These are phyloP conservation scores for Hydropsyche betteni DNA, from an alignment of 2,888 invertebrate species.

Conservation along the genomic window DNA sequence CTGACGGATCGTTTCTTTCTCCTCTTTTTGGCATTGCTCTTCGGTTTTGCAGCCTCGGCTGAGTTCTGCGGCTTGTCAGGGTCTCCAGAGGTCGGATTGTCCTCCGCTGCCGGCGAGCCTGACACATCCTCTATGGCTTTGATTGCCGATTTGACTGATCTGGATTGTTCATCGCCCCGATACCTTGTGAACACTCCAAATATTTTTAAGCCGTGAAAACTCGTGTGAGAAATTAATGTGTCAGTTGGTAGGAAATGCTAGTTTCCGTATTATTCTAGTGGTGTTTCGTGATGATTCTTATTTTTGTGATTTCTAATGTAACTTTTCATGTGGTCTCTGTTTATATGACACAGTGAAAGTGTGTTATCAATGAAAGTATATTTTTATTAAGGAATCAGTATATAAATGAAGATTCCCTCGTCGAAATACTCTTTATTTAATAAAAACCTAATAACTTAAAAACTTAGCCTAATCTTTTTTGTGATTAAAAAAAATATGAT, in stretches of 20 bases:
- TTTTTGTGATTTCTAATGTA: background rate
- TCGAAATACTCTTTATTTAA: no score
- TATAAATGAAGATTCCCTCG: no score
- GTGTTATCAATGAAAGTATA: no score
- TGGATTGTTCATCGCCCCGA: conserved; percentile 39
- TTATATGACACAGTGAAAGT: no score
- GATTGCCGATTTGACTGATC: background rate
- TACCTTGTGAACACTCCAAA: conserved; percentile 52
- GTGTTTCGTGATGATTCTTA: background rate
- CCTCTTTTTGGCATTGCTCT: background rate
- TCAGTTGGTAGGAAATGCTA: background rate
- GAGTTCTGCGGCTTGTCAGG: background rate
- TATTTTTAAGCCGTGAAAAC: conserved; percentile 51
- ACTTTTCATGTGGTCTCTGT: no score
- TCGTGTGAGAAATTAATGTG: conserved; percentile 31
- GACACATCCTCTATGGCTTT: background rate
- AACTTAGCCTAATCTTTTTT: no score
- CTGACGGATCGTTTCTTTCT: conserved; percentile 36
- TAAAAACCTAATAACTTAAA: no score
- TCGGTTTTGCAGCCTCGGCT: background rate
- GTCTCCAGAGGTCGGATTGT: background rate
- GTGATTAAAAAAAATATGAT: no score
- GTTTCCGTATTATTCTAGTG: background rate
- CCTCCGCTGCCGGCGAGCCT: background rate
- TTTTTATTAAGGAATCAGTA: no score